These are phyloP conservation scores for Parascotia fuliginaria DNA, from an alignment of 2,888 invertebrate species.

Conservation along the genomic window DNA sequence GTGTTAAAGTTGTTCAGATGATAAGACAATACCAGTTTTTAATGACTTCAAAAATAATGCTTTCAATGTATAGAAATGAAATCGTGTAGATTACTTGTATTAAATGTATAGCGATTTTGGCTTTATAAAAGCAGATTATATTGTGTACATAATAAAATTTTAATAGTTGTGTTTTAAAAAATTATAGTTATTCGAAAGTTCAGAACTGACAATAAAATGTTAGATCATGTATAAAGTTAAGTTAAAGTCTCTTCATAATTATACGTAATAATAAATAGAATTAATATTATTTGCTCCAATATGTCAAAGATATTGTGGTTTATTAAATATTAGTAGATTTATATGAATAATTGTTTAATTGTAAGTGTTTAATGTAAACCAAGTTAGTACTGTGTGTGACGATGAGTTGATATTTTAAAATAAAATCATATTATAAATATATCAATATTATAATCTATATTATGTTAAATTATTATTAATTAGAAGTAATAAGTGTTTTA, in stretches of 20 bases:
- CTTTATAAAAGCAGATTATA: conserved; percentile 56
- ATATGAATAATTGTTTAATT: conserved; percentile 30
- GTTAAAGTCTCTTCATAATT: conserved; percentile 76
- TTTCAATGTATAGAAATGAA: conserved; percentile 73
- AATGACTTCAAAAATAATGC: conserved; percentile 59
- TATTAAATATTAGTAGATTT: conserved; percentile 34
- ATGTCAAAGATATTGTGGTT: conserved; percentile 46
- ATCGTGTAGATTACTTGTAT: conserved; percentile 57
- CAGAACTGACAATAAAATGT: conserved; percentile 84
- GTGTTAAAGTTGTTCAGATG: conserved; percentile 50
- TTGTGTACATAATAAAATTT: conserved; percentile 57
- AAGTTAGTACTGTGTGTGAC: conserved; percentile 47
- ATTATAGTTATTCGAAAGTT: conserved; percentile 68
- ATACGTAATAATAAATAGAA: conserved; percentile 48
- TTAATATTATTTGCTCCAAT: conserved; percentile 40
- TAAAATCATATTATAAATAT: no score
- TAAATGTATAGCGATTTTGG: conserved; percentile 55
- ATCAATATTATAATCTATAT: no score
- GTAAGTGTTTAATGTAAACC: conserved; percentile 23
- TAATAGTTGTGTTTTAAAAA: conserved; percentile 51
- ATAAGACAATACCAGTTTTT: conserved; percentile 74
- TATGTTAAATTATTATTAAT: not conserved
- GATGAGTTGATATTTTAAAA: conserved; percentile 43
- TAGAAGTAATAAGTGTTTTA: no score
- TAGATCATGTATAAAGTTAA: conserved; percentile 63